Percentiles rank a stretch among this genome's conserved stretches.
phyloP scores from a whole-genome alignment of 2,888 invertebrate species.

The Dasypogon diadema region DNA sequence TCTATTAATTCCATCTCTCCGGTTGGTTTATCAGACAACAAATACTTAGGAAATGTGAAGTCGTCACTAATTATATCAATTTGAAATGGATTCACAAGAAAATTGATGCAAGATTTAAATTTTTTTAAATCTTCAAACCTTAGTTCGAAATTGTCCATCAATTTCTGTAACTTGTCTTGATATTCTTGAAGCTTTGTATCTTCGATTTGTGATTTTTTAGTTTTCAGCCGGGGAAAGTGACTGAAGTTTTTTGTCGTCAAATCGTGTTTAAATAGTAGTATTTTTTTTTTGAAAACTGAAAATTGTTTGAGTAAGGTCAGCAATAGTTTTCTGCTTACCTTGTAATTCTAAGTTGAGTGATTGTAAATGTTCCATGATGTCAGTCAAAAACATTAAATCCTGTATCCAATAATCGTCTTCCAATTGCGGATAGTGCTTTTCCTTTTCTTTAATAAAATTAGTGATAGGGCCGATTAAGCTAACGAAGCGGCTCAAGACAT shows the following conservation, averaged over 20 bases:
- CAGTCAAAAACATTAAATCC: conserved; percentile 10
- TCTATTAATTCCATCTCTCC: conserved; percentile 8
- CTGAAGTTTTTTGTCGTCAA: no score
- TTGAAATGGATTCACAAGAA: not conserved
- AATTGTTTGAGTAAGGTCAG: not conserved
- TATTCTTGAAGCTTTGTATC: no score
- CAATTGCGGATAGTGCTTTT: not conserved
- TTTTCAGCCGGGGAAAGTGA: no score
- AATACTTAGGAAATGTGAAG: not conserved
- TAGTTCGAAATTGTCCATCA: no score
- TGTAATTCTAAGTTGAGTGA: conserved; percentile 18
- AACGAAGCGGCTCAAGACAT: not conserved
- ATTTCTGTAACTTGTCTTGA: no score
- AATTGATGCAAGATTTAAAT: not conserved
- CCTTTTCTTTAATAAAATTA: not conserved
- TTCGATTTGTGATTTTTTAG: no score
- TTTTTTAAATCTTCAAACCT: not conserved
- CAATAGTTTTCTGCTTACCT: not conserved
- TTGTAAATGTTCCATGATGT: conserved; percentile 14
- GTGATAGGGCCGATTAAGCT: not conserved
- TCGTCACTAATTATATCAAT: not conserved
- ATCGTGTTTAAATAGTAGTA: no score
- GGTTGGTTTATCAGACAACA: not conserved
- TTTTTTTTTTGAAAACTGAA: not conserved
- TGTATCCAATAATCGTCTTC: conserved; percentile 1